Conservation (phyloP, 2,888 invertebrate species). For the Spodoptera littoralis region DNA sequence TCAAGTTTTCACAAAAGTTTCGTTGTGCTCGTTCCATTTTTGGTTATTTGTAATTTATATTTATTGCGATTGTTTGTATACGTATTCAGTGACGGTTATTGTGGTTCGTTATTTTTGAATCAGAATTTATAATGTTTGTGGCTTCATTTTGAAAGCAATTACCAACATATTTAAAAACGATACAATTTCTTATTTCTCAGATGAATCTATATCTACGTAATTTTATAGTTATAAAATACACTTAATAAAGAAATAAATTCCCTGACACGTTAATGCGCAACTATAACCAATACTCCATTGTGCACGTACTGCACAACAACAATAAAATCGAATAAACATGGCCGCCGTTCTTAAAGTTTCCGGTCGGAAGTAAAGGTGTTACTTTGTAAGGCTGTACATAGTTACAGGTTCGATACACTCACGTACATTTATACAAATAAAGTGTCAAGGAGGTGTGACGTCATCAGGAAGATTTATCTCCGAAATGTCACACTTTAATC, state of each 20-base stretch:
- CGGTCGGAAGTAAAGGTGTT: slow-evolving; percentile 54
- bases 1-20: background rate
- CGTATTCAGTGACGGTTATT: no score
- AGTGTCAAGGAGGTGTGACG: slow-evolving; percentile 45
- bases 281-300: background rate
- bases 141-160: no score
- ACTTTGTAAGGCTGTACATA: slow-evolving; percentile 33
- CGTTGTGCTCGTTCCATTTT: no score
- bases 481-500: slow-evolving; percentile 28
- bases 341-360: slow-evolving; percentile 38
- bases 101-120: no score
- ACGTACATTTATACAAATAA: slow-evolving; percentile 32
- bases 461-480: slow-evolving; percentile 35
- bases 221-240: no score
- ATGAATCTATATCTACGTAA: no score
- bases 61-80: no score
- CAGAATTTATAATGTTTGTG: no score
- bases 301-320: background rate
- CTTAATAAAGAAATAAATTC: background rate
- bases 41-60: no score
- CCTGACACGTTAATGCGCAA: background rate
- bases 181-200: no score
- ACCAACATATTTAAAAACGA: no score
- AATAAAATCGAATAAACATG: slow-evolving; percentile 24
- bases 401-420: slow-evolving; percentile 28